Conservation (phyloP, 2,797 vertebrate genomes). For the Spinus pinus region DNA sequence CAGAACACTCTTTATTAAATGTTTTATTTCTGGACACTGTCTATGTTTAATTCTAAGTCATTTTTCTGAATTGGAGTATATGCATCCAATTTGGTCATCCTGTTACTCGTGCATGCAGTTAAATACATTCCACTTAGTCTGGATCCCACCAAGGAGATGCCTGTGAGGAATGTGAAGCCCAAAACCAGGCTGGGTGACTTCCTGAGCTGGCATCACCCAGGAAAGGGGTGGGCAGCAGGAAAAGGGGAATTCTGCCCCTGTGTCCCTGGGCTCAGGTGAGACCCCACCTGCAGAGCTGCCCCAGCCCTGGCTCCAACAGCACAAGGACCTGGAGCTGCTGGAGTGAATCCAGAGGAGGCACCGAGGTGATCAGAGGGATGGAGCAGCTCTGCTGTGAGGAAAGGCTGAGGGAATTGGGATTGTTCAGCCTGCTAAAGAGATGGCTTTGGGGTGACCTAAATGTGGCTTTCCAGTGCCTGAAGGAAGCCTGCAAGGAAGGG, state of each 20-base stretch:
- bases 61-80: not conserved
- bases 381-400: too few relatives aligned
- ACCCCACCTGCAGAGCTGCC: not conserved
- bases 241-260: not conserved
- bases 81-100: slow-evolving; percentile 2
- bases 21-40: slow-evolving; percentile 37
- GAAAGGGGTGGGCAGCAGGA: fast-evolving
- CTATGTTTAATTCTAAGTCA: not conserved
- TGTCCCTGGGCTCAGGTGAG: not conserved
- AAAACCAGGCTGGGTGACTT: not conserved
- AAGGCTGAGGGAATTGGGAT: too few relatives aligned
- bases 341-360: fast-evolving
- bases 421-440: not conserved
- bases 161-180: not conserved
- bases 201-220: not conserved
- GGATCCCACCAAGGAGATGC: not conserved
- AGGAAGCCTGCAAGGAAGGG: not conserved
- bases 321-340: not conserved
- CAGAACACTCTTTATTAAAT: slow-evolving; percentile 29
- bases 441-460: not conserved
- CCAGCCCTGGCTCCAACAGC: not conserved
- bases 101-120: not conserved
- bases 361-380: fast-evolving
- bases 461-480: not conserved
- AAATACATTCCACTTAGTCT: not conserved